Percentiles rank a stretch among this genome's conserved stretches.
phyloP scores from a whole-genome alignment of 2,888 invertebrate genomes.

The Hypomecis punctinalis region DNA sequence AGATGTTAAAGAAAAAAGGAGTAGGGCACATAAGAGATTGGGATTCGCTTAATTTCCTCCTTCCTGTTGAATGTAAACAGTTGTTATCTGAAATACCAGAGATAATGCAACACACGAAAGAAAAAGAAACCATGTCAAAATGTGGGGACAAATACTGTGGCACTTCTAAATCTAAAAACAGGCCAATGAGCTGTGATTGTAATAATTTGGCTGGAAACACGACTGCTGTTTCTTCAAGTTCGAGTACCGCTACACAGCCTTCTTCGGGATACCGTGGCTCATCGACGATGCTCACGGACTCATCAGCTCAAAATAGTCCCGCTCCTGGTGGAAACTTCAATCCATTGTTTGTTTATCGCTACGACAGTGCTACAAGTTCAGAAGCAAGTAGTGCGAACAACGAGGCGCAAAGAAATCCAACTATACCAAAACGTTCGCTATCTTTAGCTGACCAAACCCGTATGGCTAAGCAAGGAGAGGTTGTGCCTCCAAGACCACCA shows the following conservation, averaged over 20 bases:
- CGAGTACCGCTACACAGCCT: conserved; percentile 91
- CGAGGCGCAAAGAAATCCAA: conserved; percentile 81
- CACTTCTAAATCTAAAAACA: conserved; percentile 82
- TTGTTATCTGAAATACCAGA: conserved; percentile 93
- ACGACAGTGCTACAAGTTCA: conserved; percentile 90
- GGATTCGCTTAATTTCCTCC: conserved; percentile 95
- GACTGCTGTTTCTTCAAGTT: conserved; percentile 87
- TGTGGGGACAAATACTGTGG: conserved; percentile 76
- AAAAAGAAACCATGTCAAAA: conserved; percentile 71
- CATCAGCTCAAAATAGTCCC: conserved; percentile 89
- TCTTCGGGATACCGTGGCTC: conserved; percentile 95
- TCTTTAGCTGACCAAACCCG: conserved; percentile 85
- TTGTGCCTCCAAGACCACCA: conserved; percentile 89
- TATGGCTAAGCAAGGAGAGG: conserved; percentile 75
- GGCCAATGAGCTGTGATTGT: conserved; percentile 86
- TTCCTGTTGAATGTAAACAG: conserved; percentile 93
- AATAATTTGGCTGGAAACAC: conserved; percentile 82
- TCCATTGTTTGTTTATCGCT: conserved; percentile 92
- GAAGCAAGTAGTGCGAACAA: conserved; percentile 89
- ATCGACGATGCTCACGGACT: conserved; percentile 92
- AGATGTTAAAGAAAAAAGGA: conserved; percentile 91
- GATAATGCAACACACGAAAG: conserved; percentile 87
- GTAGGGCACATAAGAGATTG: conserved; percentile 95
- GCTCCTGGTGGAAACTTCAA: conserved; percentile 86
- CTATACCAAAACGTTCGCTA: conserved; percentile 88